A percentile compares a stretch with the other conserved stretches of the same genome.
These are phyloP conservation scores for Pitta sordida DNA, from an alignment of 2,113 vertebrate species.

Conservation along the genomic window DNA sequence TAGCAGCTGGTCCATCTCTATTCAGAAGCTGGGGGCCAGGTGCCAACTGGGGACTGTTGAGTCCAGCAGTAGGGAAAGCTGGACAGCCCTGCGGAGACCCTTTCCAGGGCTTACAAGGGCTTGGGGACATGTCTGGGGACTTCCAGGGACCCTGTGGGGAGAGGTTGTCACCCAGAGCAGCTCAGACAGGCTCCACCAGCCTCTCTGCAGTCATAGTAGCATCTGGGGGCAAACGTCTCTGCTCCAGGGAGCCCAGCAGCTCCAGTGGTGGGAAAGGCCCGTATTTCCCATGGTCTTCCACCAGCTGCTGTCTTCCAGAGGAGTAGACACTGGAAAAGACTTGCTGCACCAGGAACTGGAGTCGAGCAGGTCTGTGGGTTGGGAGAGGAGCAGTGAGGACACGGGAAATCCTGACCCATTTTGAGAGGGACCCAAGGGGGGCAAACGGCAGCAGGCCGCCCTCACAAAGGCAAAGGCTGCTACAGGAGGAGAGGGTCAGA, in stretches of 20 bases:
- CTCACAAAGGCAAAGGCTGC: not conserved
- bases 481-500: not conserved
- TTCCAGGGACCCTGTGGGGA: not conserved
- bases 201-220: not conserved
- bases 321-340: not conserved
- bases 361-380: not conserved
- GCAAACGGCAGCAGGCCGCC: not conserved
- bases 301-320: not conserved
- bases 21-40: not conserved
- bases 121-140: not conserved
- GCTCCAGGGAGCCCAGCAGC: not conserved
- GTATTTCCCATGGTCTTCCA: not conserved
- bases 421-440: not conserved
- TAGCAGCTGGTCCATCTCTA: not conserved
- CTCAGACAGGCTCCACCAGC: not conserved
- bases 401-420: not conserved
- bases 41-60: not conserved
- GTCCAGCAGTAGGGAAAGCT: not conserved
- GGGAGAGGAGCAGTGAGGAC: not conserved
- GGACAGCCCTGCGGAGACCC: not conserved
- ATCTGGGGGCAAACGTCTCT: not conserved
- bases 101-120: not conserved
- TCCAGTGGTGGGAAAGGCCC: not conserved
- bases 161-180: not conserved
- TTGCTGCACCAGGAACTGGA: not conserved